phyloP scores from a whole-genome alignment of 2,888 invertebrate species.

The Lepidonotus clava region DNA sequence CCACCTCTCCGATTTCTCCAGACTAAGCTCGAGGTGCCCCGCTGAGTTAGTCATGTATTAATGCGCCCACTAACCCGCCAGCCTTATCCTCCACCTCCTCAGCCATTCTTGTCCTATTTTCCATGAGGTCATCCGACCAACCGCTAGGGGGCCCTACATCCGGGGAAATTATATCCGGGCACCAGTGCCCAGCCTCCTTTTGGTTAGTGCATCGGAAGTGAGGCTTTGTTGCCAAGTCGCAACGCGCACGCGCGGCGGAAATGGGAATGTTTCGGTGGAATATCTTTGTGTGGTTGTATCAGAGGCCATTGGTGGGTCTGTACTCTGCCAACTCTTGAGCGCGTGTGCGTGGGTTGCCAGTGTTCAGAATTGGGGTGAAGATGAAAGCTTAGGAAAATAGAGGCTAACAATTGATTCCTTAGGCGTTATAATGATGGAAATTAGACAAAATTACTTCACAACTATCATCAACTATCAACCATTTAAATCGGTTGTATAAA shows the following conservation, averaged over 20 bases:
- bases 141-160: not conserved
- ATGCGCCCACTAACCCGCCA: not conserved
- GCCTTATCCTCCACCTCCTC: no score
- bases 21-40: not conserved
- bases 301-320: not conserved
- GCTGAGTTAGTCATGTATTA: not conserved
- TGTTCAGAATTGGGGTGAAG: no score
- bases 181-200: not conserved
- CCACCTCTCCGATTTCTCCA: not conserved
- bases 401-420: no score
- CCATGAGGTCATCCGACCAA: not conserved
- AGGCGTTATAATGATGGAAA: no score
- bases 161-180: not conserved
- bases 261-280: not conserved
- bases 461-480: no score
- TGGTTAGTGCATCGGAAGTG: not conserved
- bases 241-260: not conserved
- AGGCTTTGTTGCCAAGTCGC: not conserved
- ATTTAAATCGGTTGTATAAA: no score
- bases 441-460: no score
- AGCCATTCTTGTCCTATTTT: not conserved
- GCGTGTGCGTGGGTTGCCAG: no score
- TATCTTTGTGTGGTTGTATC: slow-evolving; percentile 2
- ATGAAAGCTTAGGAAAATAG: no score
- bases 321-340: no score